Evolutionary conservation across 2,888 invertebrate species (phyloP).

Genomic region (Eupithecia tripunctaria): DNA sequence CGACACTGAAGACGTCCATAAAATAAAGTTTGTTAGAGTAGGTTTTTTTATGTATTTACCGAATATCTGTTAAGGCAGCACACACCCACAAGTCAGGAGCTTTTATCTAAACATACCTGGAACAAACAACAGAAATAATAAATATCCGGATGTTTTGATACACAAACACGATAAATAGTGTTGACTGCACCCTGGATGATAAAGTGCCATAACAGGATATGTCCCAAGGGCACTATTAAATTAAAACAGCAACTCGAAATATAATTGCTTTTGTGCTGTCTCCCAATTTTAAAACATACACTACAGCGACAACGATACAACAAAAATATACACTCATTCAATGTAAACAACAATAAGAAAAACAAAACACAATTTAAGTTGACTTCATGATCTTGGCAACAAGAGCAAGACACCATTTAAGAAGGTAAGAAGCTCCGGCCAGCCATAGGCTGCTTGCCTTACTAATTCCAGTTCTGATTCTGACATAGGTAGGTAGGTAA

Average conservation of each 20-base stretch:
- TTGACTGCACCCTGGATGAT: background rate
- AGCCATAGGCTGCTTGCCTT: background rate
- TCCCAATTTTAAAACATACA: background rate
- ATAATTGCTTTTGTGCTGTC: background rate
- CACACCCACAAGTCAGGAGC: background rate
- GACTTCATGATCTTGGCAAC: too few species aligned
- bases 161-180: background rate
- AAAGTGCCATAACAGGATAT: background rate
- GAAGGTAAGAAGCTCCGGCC: too few species aligned
- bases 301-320: background rate
- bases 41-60: background rate
- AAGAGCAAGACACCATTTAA: too few species aligned
- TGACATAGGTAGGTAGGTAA: too few species aligned
- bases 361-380: background rate
- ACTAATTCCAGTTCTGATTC: background rate
- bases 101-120: slow-evolving; percentile 4
- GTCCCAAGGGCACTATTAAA: background rate
- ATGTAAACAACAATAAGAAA: background rate
- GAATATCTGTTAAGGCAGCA: background rate
- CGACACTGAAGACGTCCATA: background rate
- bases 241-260: background rate
- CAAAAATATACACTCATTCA: background rate
- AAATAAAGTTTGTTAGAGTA: background rate
- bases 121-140: background rate
- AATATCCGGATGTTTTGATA: background rate